Evolutionary conservation across 37 sponge, comb jelly and placozoan species (phyloP).

Genomic region (Agelas oroides): DNA sequence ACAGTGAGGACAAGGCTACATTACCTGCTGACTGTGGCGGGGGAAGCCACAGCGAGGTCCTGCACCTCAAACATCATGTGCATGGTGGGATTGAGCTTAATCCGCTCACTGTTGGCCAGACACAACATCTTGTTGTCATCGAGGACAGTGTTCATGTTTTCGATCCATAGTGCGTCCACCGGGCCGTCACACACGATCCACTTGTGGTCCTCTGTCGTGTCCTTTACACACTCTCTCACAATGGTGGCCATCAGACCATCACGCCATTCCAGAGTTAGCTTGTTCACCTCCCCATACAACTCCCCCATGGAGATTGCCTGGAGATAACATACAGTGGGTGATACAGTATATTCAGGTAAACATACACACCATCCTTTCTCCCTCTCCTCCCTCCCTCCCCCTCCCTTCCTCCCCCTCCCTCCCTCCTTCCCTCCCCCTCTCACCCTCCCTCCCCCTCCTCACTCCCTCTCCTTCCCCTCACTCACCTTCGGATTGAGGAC

Average conservation of each 20-base stretch:
- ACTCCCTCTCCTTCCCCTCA: too few species aligned
- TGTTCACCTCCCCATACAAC: slow-evolving; percentile 97
- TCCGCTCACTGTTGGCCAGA: slow-evolving; percentile 97
- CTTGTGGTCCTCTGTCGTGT: slow-evolving; percentile 97
- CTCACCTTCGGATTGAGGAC: slow-evolving; percentile 96
- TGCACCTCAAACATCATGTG: slow-evolving; percentile 99
- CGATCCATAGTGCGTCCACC: slow-evolving; percentile 99
- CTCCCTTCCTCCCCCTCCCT: too few species aligned
- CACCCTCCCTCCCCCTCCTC: too few species aligned
- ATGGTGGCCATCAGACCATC: slow-evolving; percentile 98
- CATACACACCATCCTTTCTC: too few species aligned
- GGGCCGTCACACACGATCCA: slow-evolving; percentile 99
- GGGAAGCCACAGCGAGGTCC: slow-evolving; percentile 97
- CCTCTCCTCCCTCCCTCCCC: neutral
- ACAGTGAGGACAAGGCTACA: too few species aligned
- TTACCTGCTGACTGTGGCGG: slow-evolving; percentile 97
- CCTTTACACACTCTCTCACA: slow-evolving; percentile 94
- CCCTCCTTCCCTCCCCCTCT: too few species aligned
- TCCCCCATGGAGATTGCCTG: slow-evolving; percentile 96
- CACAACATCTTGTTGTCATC: slow-evolving; percentile 99
- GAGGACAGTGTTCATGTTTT: slow-evolving; percentile 99
- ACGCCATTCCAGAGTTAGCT: slow-evolving; percentile 95
- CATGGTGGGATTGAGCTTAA: slow-evolving; percentile 93
- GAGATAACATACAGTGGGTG: neutral
- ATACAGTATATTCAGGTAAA: too few species aligned